Conservation (phyloP, 2,888 invertebrate genomes). For the Thecophora atra region DNA sequence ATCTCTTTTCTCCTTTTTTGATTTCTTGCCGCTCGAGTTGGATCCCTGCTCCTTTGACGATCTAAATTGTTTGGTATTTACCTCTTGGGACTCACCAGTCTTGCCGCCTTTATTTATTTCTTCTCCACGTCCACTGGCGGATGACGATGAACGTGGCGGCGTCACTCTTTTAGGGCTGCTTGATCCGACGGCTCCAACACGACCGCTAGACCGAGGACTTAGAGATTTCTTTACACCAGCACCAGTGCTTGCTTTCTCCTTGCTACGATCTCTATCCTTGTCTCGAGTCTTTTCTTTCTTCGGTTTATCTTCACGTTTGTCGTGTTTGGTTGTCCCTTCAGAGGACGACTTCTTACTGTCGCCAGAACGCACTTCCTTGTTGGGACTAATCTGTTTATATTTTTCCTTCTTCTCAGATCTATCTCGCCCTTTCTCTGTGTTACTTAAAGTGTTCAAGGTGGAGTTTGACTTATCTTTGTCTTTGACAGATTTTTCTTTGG, state of each 20-base stretch:
- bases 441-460: slow-evolving; percentile 13
- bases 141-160: slow-evolving; percentile 59
- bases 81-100: slow-evolving; percentile 43
- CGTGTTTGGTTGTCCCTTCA: slow-evolving; percentile 64
- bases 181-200: slow-evolving; percentile 47
- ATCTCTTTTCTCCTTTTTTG: slow-evolving; percentile 71
- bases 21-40: slow-evolving; percentile 64
- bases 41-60: slow-evolving; percentile 47
- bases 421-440: slow-evolving; percentile 61
- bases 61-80: slow-evolving; percentile 27
- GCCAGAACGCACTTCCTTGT: slow-evolving; percentile 67
- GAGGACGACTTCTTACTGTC: slow-evolving; percentile 65
- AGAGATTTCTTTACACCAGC: slow-evolving; percentile 48
- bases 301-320: slow-evolving; percentile 66
- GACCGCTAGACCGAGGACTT: slow-evolving; percentile 49
- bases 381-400: slow-evolving; percentile 69
- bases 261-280: slow-evolving; percentile 68
- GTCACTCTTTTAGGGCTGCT: slow-evolving; percentile 49
- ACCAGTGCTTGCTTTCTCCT: slow-evolving; percentile 50
- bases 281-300: slow-evolving; percentile 69
- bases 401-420: slow-evolving; percentile 70
- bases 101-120: slow-evolving; percentile 48
- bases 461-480: slow-evolving; percentile 57
- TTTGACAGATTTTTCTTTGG: slow-evolving; percentile 57
- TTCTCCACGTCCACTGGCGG: slow-evolving; percentile 44